Evolutionary conservation across 2,797 vertebrate species (phyloP).

Genomic region (Tinamus major): DNA sequence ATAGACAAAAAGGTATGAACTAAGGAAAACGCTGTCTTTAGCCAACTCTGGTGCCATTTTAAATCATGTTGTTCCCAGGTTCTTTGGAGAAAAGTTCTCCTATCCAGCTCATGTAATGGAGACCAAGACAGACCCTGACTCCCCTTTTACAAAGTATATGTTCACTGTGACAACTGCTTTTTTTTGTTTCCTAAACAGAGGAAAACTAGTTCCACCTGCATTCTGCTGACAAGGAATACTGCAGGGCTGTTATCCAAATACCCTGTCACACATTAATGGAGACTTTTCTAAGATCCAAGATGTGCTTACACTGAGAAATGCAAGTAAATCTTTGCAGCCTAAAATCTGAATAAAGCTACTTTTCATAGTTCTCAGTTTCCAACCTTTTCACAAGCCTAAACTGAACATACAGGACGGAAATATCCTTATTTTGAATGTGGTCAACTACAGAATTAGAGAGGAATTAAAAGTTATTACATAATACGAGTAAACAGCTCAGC

Average conservation of each 20-base stretch:
- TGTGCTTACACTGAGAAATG: neutral
- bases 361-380: neutral
- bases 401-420: neutral
- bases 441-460: neutral
- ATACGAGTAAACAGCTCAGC: neutral
- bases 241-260: neutral
- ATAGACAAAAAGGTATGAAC: neutral
- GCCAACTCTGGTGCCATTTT: neutral
- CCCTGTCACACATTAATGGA: neutral
- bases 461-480: neutral
- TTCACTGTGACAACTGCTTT: neutral
- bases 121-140: neutral
- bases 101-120: neutral
- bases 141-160: neutral
- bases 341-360: neutral
- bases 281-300: neutral
- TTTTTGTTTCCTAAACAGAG: slow-evolving; percentile 22
- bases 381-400: neutral
- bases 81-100: neutral
- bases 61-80: neutral
- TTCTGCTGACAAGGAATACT: neutral
- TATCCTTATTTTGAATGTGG: neutral
- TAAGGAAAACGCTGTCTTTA: slow-evolving; percentile 14
- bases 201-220: slow-evolving; percentile 12
- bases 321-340: neutral